These are phyloP conservation scores for Gasterosteus aculeatus DNA, from an alignment of 2,113 vertebrate genomes.

Conservation along the genomic window DNA sequence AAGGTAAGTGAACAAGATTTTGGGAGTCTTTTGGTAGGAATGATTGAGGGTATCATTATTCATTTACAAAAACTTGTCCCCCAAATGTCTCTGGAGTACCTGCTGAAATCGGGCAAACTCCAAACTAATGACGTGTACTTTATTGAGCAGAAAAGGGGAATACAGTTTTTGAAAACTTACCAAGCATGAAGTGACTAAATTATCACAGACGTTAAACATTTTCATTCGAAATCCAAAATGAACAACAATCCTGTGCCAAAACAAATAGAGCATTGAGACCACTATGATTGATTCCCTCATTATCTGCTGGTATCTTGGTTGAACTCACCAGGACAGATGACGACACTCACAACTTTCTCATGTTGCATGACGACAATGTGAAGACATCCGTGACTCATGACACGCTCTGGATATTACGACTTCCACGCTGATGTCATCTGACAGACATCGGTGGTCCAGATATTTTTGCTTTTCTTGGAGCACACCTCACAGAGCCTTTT, in stretches of 20 bases:
- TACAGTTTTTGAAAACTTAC: not conserved
- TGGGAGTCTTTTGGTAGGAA: not conserved
- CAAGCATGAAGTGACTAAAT: not conserved
- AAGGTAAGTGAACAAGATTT: not conserved
- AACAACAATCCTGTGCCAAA: not conserved
- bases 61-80: not conserved
- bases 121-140: not conserved
- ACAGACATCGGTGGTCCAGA: conserved; percentile 47
- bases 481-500: conserved; percentile 11
- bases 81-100: not conserved
- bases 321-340: conserved; percentile 6
- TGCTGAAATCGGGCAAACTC: not conserved
- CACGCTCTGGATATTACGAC: conserved; percentile 53
- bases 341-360: conserved; percentile 36
- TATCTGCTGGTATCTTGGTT: not conserved
- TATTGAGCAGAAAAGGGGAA: not conserved
- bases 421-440: conserved; percentile 48
- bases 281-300: not conserved
- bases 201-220: not conserved
- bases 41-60: not conserved
- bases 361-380: conserved; percentile 59
- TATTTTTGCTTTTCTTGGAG: conserved; percentile 58
- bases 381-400: conserved; percentile 63
- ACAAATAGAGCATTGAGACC: not conserved
- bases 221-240: not conserved